Percentiles rank a stretch among this genome's conserved stretches.
phyloP scores from a whole-genome alignment of 1,140 invertebrate genomes.

The Achroia grisella region DNA sequence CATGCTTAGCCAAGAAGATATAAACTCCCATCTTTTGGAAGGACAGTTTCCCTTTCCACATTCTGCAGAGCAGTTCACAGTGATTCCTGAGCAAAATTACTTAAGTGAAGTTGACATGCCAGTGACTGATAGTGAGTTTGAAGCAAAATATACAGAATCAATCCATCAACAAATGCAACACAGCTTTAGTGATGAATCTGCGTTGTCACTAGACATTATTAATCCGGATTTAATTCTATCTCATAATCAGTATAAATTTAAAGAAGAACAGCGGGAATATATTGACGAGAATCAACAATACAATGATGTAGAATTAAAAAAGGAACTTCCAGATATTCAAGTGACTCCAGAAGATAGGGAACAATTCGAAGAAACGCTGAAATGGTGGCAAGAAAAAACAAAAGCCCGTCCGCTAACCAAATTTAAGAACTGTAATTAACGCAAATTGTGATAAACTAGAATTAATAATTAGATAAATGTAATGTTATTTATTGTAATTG shows the following conservation, averaged over 20 bases:
- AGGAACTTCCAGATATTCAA: constrained; percentile 62
- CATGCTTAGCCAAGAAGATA: constrained; percentile 59
- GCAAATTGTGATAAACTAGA: background rate
- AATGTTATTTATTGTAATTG: constrained; percentile 30
- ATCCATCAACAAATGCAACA: constrained; percentile 46
- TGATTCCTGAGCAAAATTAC: constrained; percentile 62
- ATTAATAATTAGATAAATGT: background rate
- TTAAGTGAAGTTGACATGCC: constrained; percentile 40
- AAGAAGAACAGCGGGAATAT: constrained; percentile 31
- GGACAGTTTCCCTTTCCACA: constrained; percentile 61
- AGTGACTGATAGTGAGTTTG: constrained; percentile 47
- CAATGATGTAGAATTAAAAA: constrained; percentile 53
- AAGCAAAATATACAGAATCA: constrained; percentile 59
- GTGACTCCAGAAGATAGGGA: constrained; percentile 63
- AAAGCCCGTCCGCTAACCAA: constrained; percentile 40
- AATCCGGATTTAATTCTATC: constrained; percentile 46
- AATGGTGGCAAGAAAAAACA: constrained; percentile 70
- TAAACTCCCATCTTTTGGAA: constrained; percentile 48
- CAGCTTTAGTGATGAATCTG: constrained; percentile 31
- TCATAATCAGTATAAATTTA: constrained; percentile 48
- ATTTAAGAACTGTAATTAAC: constrained; percentile 27
- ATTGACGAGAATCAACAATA: constrained; percentile 28
- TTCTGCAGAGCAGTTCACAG: constrained; percentile 62
- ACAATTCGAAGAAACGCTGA: constrained; percentile 65
- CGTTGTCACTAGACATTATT: constrained; percentile 39